Evolutionary conservation across 1,140 invertebrate genomes (phyloP), one percentile per base, ranked within the genome.

Genomic region (Drosophila ercepeae): DNA sequence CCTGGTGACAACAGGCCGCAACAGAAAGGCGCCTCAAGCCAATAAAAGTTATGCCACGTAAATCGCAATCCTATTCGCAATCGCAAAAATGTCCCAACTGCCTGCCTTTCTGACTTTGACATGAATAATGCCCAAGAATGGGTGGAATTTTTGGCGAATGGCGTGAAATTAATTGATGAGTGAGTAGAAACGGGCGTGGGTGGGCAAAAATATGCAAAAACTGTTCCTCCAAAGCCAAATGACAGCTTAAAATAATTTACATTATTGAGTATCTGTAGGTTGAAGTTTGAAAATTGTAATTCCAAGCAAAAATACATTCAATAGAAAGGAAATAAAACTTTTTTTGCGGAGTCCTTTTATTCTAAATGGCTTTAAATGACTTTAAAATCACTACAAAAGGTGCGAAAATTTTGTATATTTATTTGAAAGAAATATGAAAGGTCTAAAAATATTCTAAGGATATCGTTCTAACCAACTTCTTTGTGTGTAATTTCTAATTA

Each of bases 31-130:
- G 74, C 78, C 78, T 76, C 78, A 78, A 74, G 78, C 74, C 78
- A 78, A 82, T 82, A 78, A 83, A 83, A 82, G 75, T 75, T 82
- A 46, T 52, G 64, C 78, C 55, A 75, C 61, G 57, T 54, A 70
- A 83, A 82, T 83, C 55, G 55, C 69, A 83, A 83, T 83, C 55
- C 51, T 65, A 83, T 83, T 83, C 55, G 55, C 69, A 83, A 83
- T 83, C 55, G 55, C 69, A 74, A 52, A 75, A 78, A 69, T 51
- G 64, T 59, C 34, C 70, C 52, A 71, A 78, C 52, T 65, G 72
- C 65, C 58, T 51, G 41, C 54, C 29, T 18, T 42, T 57, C 67
- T 60, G 70, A 64, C 58, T 78, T 78, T 83, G 78, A 59, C 64
- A 45, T 74, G 78, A 82, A 61, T 82, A 77, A 77, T 69, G 54